Evolutionary conservation across 2,797 vertebrate genomes (phyloP).

Genomic region (Adrianichthys oophorus): DNA sequence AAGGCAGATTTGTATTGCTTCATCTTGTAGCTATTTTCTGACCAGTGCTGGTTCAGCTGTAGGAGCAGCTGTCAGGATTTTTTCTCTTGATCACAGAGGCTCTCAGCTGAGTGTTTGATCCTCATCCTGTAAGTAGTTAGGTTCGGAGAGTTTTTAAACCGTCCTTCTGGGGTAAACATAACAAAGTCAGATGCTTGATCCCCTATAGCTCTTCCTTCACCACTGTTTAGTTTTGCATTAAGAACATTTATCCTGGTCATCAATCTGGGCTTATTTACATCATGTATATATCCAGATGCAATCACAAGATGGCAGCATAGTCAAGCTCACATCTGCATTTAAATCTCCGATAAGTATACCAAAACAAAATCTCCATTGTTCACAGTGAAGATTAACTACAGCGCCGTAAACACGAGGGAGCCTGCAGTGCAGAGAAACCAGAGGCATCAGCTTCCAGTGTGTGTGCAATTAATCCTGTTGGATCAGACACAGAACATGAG

Average conservation of each 20-base stretch:
- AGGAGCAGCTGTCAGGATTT: conserved; percentile 28
- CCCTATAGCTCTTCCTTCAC: conserved; percentile 3
- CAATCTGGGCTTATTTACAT: conserved; percentile 28
- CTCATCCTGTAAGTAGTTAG: not conserved
- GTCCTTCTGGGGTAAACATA: not conserved
- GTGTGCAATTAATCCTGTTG: conserved; percentile 72
- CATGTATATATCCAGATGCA: conserved; percentile 51
- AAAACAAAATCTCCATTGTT: conserved; percentile 56
- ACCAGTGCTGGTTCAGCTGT: conserved; percentile 25
- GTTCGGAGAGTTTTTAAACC: conserved; percentile 2
- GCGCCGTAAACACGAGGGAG: conserved; percentile 41
- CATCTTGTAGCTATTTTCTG: conserved; percentile 40
- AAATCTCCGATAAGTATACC: conserved; percentile 34
- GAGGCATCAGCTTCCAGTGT: conserved; percentile 59
- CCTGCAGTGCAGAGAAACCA: conserved; percentile 51
- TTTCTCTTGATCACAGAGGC: conserved; percentile 22
- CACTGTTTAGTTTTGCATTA: conserved; percentile 2
- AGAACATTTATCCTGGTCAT: conserved; percentile 2
- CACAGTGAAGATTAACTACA: conserved; percentile 65
- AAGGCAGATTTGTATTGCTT: conserved; percentile 30
- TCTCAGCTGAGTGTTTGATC: conserved; percentile 13
- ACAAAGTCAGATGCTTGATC: not conserved
- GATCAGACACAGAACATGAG: conserved; percentile 61
- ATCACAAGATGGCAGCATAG: conserved; percentile 78
- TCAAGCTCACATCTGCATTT: conserved; percentile 52